phyloP scores from a whole-genome alignment of 1,140 invertebrate species.

The Drosophila leontia region DNA sequence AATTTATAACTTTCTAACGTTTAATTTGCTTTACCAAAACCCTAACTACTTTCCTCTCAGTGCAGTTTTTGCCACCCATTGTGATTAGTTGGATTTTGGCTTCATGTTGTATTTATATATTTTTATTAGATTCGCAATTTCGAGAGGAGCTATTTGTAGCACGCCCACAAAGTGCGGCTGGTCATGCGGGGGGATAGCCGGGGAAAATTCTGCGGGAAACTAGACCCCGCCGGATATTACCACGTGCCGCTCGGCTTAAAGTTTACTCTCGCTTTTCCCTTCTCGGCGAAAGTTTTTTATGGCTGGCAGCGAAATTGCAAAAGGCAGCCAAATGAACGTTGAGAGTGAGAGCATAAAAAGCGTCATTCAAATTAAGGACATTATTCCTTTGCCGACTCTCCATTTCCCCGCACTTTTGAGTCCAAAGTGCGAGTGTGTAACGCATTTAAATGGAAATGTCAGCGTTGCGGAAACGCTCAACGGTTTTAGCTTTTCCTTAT shows the following conservation, averaged over 20 bases:
- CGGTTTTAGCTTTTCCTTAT: slow-evolving; percentile 21
- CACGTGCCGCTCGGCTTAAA: slow-evolving; percentile 42
- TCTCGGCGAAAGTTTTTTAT: slow-evolving; percentile 63
- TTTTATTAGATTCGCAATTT: slow-evolving; percentile 75
- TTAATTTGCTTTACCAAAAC: neutral
- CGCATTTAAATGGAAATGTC: slow-evolving; percentile 66
- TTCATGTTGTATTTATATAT: slow-evolving; percentile 53
- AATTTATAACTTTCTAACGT: too few relatives aligned
- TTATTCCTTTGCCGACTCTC: slow-evolving; percentile 38
- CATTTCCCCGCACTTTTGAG: slow-evolving; percentile 3
- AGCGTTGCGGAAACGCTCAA: slow-evolving; percentile 56
- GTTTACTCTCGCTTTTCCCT: slow-evolving; percentile 16
- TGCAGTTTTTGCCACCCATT: slow-evolving; percentile 14
- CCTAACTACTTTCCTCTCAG: neutral
- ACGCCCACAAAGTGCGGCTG: slow-evolving; percentile 23
- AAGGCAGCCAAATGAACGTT: slow-evolving; percentile 38
- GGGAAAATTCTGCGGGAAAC: slow-evolving; percentile 30
- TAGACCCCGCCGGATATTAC: slow-evolving; percentile 29
- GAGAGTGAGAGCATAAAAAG: slow-evolving; percentile 63
- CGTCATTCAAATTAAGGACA: slow-evolving; percentile 77
- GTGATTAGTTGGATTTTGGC: slow-evolving; percentile 44
- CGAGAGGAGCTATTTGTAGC: slow-evolving; percentile 27
- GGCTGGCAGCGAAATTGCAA: slow-evolving; percentile 20
- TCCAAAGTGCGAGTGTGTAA: slow-evolving; percentile 50
- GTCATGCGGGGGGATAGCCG: slow-evolving; percentile 3